Evolutionary conservation across 23 tunicate species (phyloP), one percentile per base, ranked within the genome.

Genomic region (Styela clava): DNA sequence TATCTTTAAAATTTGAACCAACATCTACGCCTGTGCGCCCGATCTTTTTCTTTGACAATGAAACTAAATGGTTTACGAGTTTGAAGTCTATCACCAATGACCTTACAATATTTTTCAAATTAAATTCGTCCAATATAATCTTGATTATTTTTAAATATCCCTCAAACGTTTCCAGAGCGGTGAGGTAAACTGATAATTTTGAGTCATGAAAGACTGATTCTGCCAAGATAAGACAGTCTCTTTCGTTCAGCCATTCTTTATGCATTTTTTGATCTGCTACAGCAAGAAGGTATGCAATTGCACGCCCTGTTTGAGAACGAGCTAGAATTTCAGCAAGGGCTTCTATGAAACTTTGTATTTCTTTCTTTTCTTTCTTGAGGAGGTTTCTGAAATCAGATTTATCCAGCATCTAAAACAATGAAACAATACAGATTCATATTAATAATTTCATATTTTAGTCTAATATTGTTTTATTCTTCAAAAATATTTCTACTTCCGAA

Each of bases 11-110:
- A 44, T 76, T 56, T 25, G 30, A 52, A 36, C 37, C 27, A 5
- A 30, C 65, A 31, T 76, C 64, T 52, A 76, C n/a, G 21, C 81
- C 81, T 16, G 81, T 52, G 24, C n/a, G 16, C 18, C 81, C 81
- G 24, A 76, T 31, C 31, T 52, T 76, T 1, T 29, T 76, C 5
- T 26, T 52, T 44, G 35, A 24, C 27, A 76, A 44, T 44, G 1
- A 51, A 1, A 22, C 31, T 2, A 76, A 44, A 44, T 76, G 81
- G 5, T 26, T 21, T 16, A 76, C 16, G 27, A 44, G 28, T 7
- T 28, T 33, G 64, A 76, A 76, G 44, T 76, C 37, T 20, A 76
- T 64, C 16, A 24, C 33, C 25, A 76, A 24, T 12, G 81, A 44
- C 22, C 52, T 29, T 18, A 76, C 24, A 19, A 76, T 7, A 5